A percentile compares a stretch with the other conserved stretches of the same genome.
Conservation (phyloP, 2,888 invertebrate genomes). For the Elgonia sp. region DNA sequence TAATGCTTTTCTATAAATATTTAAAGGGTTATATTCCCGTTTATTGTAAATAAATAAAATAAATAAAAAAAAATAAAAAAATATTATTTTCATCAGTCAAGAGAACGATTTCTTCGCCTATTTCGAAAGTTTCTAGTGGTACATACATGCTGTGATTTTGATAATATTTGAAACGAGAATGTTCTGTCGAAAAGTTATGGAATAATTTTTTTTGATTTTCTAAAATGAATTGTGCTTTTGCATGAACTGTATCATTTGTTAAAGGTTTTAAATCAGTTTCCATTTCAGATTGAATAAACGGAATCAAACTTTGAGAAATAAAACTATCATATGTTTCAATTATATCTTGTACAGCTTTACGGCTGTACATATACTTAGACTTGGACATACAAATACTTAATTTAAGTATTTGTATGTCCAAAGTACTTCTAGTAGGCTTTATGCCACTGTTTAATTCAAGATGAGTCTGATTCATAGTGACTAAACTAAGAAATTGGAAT, state of each 20-base stretch:
- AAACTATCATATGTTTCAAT: constrained; percentile 52
- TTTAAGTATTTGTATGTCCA: constrained; percentile 54
- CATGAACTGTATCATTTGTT: not conserved
- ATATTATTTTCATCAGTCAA: constrained; percentile 32
- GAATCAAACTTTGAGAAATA: constrained; percentile 51
- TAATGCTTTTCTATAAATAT: too few relatives aligned
- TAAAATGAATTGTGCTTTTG: constrained; percentile 44
- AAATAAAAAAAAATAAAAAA: too few relatives aligned
- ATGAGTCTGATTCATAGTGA: not conserved
- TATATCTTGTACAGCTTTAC: constrained; percentile 56
- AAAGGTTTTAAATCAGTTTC: constrained; percentile 22
- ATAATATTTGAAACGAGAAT: constrained; percentile 15
- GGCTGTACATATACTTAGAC: constrained; percentile 42
- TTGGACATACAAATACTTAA: constrained; percentile 45
- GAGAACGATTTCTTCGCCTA: not conserved
- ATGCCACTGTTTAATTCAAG: constrained; percentile 1
- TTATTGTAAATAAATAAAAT: too few relatives aligned
- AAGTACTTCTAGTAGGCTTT: not conserved
- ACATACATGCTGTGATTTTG: constrained; percentile 9
- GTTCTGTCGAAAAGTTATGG: constrained; percentile 3
- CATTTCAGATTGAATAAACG: constrained; percentile 50
- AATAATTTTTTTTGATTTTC: constrained; percentile 59
- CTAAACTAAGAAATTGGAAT: too few relatives aligned
- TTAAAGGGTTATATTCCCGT: too few relatives aligned
- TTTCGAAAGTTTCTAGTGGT: constrained; percentile 17